Percentiles rank a stretch among this genome's conserved stretches.
These are phyloP conservation scores for Coptodon bakossiorum DNA, from an alignment of 2,113 vertebrate genomes.

Conservation along the genomic window DNA sequence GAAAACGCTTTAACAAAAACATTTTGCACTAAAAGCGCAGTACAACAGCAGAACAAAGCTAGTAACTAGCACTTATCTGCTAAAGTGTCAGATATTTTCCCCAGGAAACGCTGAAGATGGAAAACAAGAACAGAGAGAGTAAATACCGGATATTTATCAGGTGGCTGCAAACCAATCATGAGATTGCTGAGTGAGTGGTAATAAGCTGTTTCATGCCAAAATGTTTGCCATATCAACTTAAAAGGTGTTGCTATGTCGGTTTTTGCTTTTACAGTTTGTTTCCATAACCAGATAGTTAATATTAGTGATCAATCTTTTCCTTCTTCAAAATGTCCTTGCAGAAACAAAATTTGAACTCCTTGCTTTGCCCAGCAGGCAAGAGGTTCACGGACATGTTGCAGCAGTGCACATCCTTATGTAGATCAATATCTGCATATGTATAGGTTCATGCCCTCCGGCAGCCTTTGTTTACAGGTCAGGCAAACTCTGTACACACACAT, in stretches of 20 bases:
- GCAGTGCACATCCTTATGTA: not conserved
- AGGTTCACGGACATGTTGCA: not conserved
- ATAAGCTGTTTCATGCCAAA: not conserved
- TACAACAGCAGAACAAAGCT: not conserved
- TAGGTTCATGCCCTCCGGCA: not conserved
- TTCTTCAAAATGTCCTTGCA: not conserved
- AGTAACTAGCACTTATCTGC: not conserved
- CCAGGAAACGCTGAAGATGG: not conserved
- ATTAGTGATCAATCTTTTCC: not conserved
- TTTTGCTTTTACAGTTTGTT: not conserved
- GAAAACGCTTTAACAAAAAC: not conserved
- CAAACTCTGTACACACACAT: not conserved
- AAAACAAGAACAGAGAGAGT: not conserved
- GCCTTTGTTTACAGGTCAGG: not conserved
- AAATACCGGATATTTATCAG: not conserved
- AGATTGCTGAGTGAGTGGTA: not conserved
- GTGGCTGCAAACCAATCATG: not conserved
- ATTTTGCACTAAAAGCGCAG: not conserved
- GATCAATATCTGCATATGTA: not conserved
- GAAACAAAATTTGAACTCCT: not conserved
- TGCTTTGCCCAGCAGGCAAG: not conserved
- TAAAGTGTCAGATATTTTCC: not conserved
- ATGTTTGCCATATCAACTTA: not conserved
- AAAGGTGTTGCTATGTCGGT: not conserved
- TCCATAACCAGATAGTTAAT: not conserved